Conservation (phyloP, 2,888 invertebrate genomes). For the Girardia tigrina region DNA sequence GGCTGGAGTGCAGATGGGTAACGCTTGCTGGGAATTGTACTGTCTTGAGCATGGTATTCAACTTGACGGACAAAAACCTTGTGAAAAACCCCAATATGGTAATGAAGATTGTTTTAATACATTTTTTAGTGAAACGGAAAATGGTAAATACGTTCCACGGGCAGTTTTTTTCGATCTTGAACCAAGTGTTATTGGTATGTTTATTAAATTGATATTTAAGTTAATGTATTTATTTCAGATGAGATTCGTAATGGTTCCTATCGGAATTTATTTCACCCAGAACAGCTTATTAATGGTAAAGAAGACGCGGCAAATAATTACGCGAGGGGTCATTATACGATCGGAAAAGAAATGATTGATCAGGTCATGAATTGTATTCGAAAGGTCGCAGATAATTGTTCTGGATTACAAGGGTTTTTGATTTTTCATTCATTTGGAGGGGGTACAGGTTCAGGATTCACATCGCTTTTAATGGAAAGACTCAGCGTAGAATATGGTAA, state of each 20-base stretch:
- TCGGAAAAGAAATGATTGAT: constrained; percentile 43
- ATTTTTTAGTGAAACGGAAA: no score
- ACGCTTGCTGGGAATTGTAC: neutral
- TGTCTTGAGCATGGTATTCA: neutral
- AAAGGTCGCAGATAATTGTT: constrained; percentile 46
- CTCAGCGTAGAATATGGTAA: constrained; percentile 56
- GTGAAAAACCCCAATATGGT: no score
- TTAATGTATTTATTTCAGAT: no score
- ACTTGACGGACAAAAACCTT: no score
- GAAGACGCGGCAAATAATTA: constrained; percentile 44
- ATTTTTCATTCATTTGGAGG: constrained; percentile 55
- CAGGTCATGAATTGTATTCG: constrained; percentile 45
- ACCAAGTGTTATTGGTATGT: no score
- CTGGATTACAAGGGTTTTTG: constrained; percentile 58
- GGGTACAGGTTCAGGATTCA: constrained; percentile 43
- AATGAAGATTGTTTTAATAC: no score
- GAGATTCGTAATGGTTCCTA: constrained; percentile 42
- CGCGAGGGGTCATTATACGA: constrained; percentile 43
- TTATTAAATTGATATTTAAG: no score
- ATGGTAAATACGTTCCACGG: no score
- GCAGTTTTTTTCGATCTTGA: no score
- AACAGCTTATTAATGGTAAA: constrained; percentile 43
- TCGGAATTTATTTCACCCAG: constrained; percentile 43
- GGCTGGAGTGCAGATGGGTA: neutral
- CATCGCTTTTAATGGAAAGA: constrained; percentile 56